Percentiles rank a stretch among this genome's conserved stretches.
phyloP scores from a whole-genome alignment of 1,140 invertebrate genomes.

The Cecropterus lyciades region DNA sequence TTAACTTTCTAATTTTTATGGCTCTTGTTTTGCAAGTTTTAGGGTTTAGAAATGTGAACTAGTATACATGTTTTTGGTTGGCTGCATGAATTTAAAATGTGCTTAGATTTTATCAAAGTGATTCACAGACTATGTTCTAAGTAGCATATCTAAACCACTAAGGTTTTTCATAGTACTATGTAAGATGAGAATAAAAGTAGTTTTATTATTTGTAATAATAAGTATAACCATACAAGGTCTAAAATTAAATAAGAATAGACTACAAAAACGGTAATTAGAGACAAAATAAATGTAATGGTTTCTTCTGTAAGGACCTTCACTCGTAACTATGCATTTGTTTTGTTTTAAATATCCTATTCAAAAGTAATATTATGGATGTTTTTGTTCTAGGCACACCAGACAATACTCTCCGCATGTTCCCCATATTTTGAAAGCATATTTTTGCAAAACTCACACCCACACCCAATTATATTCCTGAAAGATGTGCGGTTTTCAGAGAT shows the following conservation, averaged over 20 bases:
- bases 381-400: conserved; percentile 92
- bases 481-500: conserved; percentile 95
- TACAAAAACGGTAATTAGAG: conserved; percentile 58
- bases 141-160: background rate
- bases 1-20: conserved; percentile 82
- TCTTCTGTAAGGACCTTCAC: conserved; percentile 67
- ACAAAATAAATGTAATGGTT: conserved; percentile 53
- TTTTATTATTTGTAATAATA: no score
- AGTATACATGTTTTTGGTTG: conserved; percentile 9
- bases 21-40: conserved; percentile 74
- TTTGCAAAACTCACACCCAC: conserved; percentile 94
- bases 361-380: conserved; percentile 29
- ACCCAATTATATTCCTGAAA: conserved; percentile 96
- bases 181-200: no score
- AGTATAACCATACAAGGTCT: conserved; percentile 35
- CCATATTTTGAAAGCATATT: conserved; percentile 98
- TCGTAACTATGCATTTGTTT: conserved; percentile 48
- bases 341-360: conserved; percentile 35
- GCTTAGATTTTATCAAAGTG: background rate
- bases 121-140: background rate
- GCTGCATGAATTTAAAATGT: background rate
- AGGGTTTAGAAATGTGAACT: conserved; percentile 66
- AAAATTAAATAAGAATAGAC: conserved; percentile 70
- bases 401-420: conserved; percentile 96
- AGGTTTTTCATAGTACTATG: no score